Evolutionary conservation across 2,888 invertebrate species (phyloP).

Genomic region (Trisateles emortualis): DNA sequence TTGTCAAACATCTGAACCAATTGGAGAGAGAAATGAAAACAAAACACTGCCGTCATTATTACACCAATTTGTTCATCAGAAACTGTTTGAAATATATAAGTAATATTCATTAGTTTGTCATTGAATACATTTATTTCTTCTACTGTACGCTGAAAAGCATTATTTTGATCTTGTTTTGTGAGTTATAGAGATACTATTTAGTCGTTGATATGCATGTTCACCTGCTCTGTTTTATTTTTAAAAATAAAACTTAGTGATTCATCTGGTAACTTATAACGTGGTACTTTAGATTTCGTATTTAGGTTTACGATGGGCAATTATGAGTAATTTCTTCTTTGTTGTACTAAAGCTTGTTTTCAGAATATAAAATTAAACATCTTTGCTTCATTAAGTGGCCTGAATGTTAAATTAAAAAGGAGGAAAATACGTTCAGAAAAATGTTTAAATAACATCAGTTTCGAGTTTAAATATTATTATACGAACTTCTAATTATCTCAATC

Average conservation of each 20-base stretch:
- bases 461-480: too few species aligned
- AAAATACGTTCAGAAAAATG: too few species aligned
- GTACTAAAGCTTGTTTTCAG: conserved; percentile 11
- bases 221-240: conserved; percentile 38
- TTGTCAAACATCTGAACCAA: conserved; percentile 3
- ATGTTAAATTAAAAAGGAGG: conserved; percentile 5
- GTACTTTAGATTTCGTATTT: conserved; percentile 32
- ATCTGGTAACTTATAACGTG: conserved; percentile 36
- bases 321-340: conserved; percentile 32
- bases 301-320: conserved; percentile 43
- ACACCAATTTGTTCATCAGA: conserved; percentile 23
- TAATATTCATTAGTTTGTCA: conserved; percentile 45
- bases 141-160: conserved; percentile 9
- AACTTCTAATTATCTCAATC: too few species aligned
- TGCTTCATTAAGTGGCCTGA: not conserved
- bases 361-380: conserved; percentile 6
- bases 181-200: conserved; percentile 36
- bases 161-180: conserved; percentile 33
- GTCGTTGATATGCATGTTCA: conserved; percentile 33
- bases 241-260: conserved; percentile 39
- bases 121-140: conserved; percentile 35
- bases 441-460: too few species aligned
- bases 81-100: conserved; percentile 25
- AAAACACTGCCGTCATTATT: conserved; percentile 25
- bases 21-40: conserved; percentile 11